These are phyloP conservation scores for Gnathochromis pfefferi DNA, from an alignment of 2,113 vertebrate genomes.

Conservation along the genomic window DNA sequence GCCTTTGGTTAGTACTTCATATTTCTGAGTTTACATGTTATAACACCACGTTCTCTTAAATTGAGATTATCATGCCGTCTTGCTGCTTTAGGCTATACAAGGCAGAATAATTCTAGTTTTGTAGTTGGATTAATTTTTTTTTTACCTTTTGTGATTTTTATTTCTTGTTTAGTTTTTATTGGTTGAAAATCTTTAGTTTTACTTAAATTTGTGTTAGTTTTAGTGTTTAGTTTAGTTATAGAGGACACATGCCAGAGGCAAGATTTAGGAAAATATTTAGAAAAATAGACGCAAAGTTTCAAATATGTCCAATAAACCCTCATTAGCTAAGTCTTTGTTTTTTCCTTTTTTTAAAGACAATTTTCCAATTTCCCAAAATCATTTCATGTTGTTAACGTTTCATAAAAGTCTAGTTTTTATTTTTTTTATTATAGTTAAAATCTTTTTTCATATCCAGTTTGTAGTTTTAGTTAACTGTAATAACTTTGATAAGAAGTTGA, in stretches of 20 bases:
- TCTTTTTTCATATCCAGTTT: neutral
- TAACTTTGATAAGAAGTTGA: neutral
- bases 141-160: neutral
- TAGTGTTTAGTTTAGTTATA: neutral
- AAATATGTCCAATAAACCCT: neutral
- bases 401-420: neutral
- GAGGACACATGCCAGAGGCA: neutral
- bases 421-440: neutral
- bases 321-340: neutral
- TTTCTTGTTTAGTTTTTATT: neutral
- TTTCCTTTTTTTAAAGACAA: accelerated
- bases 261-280: neutral
- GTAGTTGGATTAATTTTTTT: accelerated
- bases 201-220: neutral
- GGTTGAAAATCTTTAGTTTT: neutral
- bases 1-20: conserved; percentile 81
- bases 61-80: accelerated
- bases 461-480: neutral
- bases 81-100: neutral
- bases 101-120: neutral
- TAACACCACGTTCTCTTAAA: neutral
- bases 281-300: neutral
- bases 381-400: accelerated
- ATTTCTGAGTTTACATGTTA: neutral
- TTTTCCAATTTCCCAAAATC: neutral